Conservation (phyloP, 2,888 invertebrate species). For the Tanypteryx hageni region DNA sequence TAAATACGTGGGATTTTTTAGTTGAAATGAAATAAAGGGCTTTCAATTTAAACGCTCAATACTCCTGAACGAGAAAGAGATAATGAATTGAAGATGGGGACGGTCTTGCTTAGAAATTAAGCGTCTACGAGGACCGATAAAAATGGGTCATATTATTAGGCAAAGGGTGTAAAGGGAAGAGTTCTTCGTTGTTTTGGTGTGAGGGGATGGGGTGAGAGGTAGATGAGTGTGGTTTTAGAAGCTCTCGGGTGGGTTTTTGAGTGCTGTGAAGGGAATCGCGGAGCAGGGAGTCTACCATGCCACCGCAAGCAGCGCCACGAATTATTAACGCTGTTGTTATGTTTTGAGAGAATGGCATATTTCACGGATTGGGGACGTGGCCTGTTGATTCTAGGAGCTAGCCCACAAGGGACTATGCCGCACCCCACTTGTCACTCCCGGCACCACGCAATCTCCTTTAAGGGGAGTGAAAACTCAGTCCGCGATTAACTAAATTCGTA, state of each 20-base stretch:
- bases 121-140: too few relatives aligned
- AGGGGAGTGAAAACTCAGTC: not conserved
- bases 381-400: not conserved
- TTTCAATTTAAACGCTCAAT: too few relatives aligned
- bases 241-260: not conserved
- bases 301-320: conserved; percentile 28
- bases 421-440: not conserved
- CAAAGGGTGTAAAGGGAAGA: not conserved
- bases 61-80: too few relatives aligned
- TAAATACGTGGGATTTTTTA: too few relatives aligned
- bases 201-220: not conserved
- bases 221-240: conserved; percentile 19
- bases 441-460: conserved; percentile 5
- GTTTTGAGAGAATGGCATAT: not conserved
- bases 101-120: too few relatives aligned
- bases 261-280: not conserved
- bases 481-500: not conserved
- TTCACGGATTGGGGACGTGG: not conserved
- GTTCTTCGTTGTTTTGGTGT: not conserved
- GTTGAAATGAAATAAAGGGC: too few relatives aligned
- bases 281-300: not conserved
- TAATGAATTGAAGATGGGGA: too few relatives aligned
- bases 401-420: not conserved
- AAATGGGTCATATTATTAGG: not conserved
- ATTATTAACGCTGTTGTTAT: conserved; percentile 55